phyloP scores from a whole-genome alignment of 2,797 vertebrate genomes.

The Vireo griseus region DNA sequence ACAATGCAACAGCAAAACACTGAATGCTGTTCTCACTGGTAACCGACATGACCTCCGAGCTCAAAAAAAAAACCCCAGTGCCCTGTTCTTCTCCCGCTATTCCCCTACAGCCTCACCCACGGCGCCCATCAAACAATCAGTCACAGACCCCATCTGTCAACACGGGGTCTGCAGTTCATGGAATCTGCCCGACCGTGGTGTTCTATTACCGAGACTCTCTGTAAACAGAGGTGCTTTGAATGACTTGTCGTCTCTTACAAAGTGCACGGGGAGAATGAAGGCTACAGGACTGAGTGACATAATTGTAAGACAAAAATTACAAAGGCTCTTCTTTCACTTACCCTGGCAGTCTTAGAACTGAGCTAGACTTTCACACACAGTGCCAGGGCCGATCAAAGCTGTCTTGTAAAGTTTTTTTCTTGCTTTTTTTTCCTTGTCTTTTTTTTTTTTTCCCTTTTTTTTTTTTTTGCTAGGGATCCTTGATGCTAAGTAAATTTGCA shows the following conservation, averaged over 20 bases:
- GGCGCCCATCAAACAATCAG: slow-evolving; percentile 45
- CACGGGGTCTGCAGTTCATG: slow-evolving; percentile 49
- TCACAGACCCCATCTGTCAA: slow-evolving; percentile 56
- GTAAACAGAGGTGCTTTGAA: slow-evolving; percentile 58
- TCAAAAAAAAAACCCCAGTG: neutral
- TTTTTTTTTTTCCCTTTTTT: neutral
- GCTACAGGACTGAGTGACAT: slow-evolving; percentile 38
- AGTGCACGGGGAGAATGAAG: slow-evolving; percentile 18
- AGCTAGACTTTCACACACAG: slow-evolving; percentile 12
- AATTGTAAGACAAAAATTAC: slow-evolving; percentile 53
- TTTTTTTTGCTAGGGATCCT: neutral
- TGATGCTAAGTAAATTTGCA: neutral
- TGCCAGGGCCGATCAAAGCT: neutral
- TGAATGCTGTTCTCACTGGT: neutral
- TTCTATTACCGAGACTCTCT: slow-evolving; percentile 45
- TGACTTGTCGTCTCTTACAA: slow-evolving; percentile 57
- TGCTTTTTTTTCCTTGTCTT: neutral
- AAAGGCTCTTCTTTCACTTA: slow-evolving; percentile 40
- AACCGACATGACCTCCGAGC: neutral
- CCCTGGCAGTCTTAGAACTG: slow-evolving; percentile 12
- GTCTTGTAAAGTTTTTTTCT: neutral
- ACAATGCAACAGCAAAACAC: neutral
- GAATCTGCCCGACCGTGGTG: slow-evolving; percentile 36
- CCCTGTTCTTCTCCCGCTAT: neutral
- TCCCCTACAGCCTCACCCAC: slow-evolving; percentile 17